Conservation (phyloP, 2,797 vertebrate species). For the Gouania willdenowi region DNA sequence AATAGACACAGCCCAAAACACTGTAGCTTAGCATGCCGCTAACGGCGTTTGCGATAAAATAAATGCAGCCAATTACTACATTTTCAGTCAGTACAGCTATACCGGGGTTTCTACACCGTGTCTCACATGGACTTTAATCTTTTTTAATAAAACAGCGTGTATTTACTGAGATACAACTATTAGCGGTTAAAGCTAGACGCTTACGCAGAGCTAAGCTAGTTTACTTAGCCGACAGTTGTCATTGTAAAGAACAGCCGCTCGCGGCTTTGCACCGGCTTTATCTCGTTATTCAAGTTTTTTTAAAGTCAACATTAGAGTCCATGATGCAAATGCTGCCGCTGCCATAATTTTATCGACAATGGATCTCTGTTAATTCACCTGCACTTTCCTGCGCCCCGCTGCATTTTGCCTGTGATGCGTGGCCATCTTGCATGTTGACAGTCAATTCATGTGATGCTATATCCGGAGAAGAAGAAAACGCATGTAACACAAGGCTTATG, state of each 20-base stretch:
- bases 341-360: background rate
- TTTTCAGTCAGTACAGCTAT: no score
- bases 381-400: constrained; percentile 97
- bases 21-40: constrained; percentile 20
- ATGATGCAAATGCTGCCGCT: no score
- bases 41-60: no score
- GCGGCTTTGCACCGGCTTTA: background rate
- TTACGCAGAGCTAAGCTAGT: constrained; percentile 50
- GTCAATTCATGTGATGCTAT: constrained; percentile 75
- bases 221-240: constrained; percentile 58
- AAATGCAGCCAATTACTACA: no score
- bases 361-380: constrained; percentile 74
- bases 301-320: no score
- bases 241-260: constrained; percentile 28
- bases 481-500: constrained; percentile 29
- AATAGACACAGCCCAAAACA: constrained; percentile 64
- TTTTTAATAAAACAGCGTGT: background rate
- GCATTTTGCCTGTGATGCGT: constrained; percentile 98
- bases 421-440: constrained; percentile 99
- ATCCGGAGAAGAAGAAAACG: constrained; percentile 74
- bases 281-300: no score
- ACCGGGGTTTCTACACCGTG: no score
- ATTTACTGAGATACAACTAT: constrained; percentile 6
- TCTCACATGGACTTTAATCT: no score
- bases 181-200: constrained; percentile 42